Evolutionary conservation across 2,113 vertebrate species (phyloP), one percentile per base, ranked within the genome.

Genomic region (Parus major): DNA sequence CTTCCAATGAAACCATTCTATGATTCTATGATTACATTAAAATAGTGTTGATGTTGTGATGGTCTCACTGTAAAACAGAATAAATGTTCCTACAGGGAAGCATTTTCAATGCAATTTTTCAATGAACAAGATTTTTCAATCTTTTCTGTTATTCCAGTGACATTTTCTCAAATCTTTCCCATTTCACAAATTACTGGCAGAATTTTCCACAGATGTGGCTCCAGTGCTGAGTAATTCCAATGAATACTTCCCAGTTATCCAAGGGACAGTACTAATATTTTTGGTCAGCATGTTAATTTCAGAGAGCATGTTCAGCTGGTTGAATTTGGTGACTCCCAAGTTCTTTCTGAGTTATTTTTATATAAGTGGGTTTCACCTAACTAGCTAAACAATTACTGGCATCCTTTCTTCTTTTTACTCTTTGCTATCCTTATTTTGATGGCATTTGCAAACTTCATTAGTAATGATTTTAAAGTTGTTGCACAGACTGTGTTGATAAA

Each of bases 391-490:
- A 59, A 65, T 59, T 65, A 52, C 10, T 70, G 19, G 2, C 0
- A 0, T 75, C 5, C 6, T 79, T 89, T 89, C 31, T 88, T 91
- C 15, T 10, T 71, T 90, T 69, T 25, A 25, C 17, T 21, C 23
- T 89, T 92, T 92, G 7, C 16, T 87, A 16, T 27, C 17, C 17
- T 52, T 82, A 49, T 90, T 90, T 88, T 85, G 44, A 71, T 60
- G 65, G 64, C 57, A 90, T 81, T 77, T 92, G 50, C 7, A 77
- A 77, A 92, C 24, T 73, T 88, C 19, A 59, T 92, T 86, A 88
- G 46, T 50, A 95, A 90, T 50, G 71, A 83, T 80, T 94, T 80
- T 56, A 61, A 95, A 94, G 36, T 47, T 90, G 50, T 90, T 93
- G 20, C 18, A 33, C 36, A 61, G 84, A 63, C 25, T 50, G 13